phyloP scores from a whole-genome alignment of 2,797 vertebrate genomes.

The Anomalospiza imberbis region DNA sequence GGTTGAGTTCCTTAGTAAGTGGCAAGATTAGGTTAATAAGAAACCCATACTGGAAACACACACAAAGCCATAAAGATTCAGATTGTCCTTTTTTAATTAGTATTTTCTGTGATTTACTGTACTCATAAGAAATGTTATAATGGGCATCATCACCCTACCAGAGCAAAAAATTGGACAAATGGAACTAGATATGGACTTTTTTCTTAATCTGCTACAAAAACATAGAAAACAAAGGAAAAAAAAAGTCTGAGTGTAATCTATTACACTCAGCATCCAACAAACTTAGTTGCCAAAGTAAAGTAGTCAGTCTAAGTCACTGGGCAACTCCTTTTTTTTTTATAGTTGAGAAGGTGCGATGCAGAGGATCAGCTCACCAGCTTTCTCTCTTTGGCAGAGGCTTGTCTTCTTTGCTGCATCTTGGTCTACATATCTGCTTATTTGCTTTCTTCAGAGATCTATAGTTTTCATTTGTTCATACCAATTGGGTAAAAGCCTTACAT shows the following conservation, averaged over 20 bases:
- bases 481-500: neutral
- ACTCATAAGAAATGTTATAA: neutral
- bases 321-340: fast-evolving
- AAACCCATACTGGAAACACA: neutral
- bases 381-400: neutral
- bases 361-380: neutral
- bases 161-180: neutral
- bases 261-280: neutral
- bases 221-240: neutral
- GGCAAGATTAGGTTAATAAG: neutral
- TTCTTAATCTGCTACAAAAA: neutral
- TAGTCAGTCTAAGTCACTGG: neutral
- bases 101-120: neutral
- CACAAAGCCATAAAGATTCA: neutral
- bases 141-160: neutral
- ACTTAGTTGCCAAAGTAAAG: neutral
- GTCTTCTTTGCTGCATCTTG: neutral
- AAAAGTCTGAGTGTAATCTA: neutral
- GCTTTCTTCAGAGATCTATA: neutral
- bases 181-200: neutral
- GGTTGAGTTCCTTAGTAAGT: neutral
- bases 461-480: neutral
- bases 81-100: neutral
- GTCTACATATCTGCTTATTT: neutral
- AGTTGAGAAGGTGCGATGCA: neutral